These are phyloP conservation scores for Amblyopsis hoosieri DNA, from an alignment of 2,797 vertebrate genomes.

Conservation along the genomic window DNA sequence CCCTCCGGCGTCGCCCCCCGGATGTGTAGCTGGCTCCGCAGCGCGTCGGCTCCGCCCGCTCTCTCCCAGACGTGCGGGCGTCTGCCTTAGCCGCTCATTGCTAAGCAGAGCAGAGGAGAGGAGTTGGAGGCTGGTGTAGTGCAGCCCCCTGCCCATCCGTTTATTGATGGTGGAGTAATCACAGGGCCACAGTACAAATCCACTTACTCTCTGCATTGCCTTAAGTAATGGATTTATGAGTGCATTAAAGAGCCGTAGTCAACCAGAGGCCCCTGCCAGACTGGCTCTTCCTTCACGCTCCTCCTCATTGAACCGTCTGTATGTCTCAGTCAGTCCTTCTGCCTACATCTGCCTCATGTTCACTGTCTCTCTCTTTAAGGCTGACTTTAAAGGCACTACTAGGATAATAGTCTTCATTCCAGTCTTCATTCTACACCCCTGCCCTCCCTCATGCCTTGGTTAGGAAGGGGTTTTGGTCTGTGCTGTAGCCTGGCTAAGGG, in stretches of 20 bases:
- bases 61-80: slow-evolving; percentile 19
- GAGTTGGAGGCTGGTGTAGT: slow-evolving; percentile 69
- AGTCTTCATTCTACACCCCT: slow-evolving; percentile 34
- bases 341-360: too few species aligned
- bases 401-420: slow-evolving; percentile 24
- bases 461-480: slow-evolving; percentile 7
- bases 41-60: not conserved
- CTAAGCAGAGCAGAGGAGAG: slow-evolving; percentile 53
- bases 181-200: slow-evolving; percentile 80
- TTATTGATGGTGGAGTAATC: slow-evolving; percentile 84
- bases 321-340: slow-evolving; percentile 45
- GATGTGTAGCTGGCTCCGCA: not conserved
- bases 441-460: slow-evolving; percentile 34
- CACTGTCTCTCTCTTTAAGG: slow-evolving; percentile 21
- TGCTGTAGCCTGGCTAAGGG: slow-evolving; percentile 33
- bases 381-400: slow-evolving; percentile 34
- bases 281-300: slow-evolving; percentile 64
- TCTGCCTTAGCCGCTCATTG: slow-evolving; percentile 48
- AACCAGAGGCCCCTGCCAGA: slow-evolving; percentile 74
- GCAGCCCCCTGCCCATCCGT: slow-evolving; percentile 71
- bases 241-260: slow-evolving; percentile 78
- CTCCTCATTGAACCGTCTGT: slow-evolving; percentile 55
- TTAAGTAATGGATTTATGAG: slow-evolving; percentile 86
- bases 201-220: slow-evolving; percentile 79
- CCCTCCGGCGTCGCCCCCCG: slow-evolving; percentile 69